These are phyloP conservation scores for Epistrophella euchroma DNA, from an alignment of 2,888 invertebrate genomes.

Conservation along the genomic window DNA sequence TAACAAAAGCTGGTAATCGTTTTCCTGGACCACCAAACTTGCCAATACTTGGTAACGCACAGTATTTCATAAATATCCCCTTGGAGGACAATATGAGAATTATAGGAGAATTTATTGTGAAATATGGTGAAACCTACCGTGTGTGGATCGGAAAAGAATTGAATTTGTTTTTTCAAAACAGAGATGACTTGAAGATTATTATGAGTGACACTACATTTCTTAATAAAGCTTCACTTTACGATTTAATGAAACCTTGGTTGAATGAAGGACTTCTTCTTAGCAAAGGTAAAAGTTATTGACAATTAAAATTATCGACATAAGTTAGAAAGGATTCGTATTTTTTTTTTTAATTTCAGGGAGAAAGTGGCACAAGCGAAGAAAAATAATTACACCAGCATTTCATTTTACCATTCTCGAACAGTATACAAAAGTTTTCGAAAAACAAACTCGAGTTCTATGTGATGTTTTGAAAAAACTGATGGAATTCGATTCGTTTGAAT, in stretches of 20 bases:
- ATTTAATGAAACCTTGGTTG: constrained; percentile 83
- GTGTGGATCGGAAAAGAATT: constrained; percentile 75
- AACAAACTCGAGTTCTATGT: constrained; percentile 85
- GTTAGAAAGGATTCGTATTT: constrained; percentile 1
- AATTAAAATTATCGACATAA: constrained; percentile 60
- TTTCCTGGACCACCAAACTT: constrained; percentile 37
- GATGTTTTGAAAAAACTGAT: constrained; percentile 81
- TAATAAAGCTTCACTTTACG: constrained; percentile 84
- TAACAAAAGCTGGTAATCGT: constrained; percentile 29
- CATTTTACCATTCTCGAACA: constrained; percentile 90
- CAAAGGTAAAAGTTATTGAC: constrained; percentile 71
- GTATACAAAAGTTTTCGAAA: constrained; percentile 88
- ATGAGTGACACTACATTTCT: constrained; percentile 79
- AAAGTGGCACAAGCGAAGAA: constrained; percentile 88
- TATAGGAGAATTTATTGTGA: constrained; percentile 77
- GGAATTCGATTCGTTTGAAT: constrained; percentile 84
- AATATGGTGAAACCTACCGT: constrained; percentile 52
- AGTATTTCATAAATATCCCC: constrained; percentile 38
- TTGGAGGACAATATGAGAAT: constrained; percentile 34
- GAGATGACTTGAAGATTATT: constrained; percentile 68
- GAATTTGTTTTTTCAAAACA: constrained; percentile 62
- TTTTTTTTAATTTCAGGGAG: constrained; percentile 54
- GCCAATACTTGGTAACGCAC: constrained; percentile 53
- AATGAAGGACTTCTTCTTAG: constrained; percentile 85
- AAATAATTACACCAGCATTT: constrained; percentile 90